Base-by-base conservation (phyloP, 2,888 invertebrate species). In the Archips xylosteana region DNA sequence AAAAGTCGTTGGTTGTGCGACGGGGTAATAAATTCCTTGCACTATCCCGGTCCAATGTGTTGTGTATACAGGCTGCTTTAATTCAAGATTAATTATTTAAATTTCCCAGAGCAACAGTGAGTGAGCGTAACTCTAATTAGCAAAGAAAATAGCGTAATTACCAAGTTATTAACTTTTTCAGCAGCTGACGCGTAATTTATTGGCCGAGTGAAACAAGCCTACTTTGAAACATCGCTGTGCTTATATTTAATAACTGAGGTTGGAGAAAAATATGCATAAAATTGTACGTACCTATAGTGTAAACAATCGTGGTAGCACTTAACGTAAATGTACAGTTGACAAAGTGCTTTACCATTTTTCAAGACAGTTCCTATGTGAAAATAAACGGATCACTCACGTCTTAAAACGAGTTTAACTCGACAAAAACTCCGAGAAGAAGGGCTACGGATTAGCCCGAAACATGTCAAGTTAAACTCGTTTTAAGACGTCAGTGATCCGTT, bases 181-280 rank as follows among this genome's bases (percentile, higher is more conserved):
- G 39, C 71, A 65, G 71, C 64, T 71, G 71, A 34, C 47, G 65
- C 63, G 12, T 45, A 70, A 49, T 71, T 65, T 71, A 71, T 65
- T 65, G 36, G 45, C 61, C 70, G 45, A 70, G 63, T 54, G 54
- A 10, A 45, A 36, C 57, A 57, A 32, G 32, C 57, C 57, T 32
- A 57, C 57, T 57, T 57, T 32, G 57, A 57, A 57, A 57, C 57
- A 32, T 32, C 12, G 23, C 57, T 32, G 12, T 23, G 57, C 12
- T 32, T 10, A 6, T 3, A 12, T 57, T 57, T 32, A 57, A 32
- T 57, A 12, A 57, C 32, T 15, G 51, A 6, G 8, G 15, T 51
- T 51, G 8, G 15, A 23, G 5, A 2, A n/a, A 49, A n/a, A 10
- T 45, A 45, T 10, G 45, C 8, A 23, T 23, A 23, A 45, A 45